A percentile compares a stretch with the other conserved stretches of the same genome.
These are phyloP conservation scores for Cliona cf. orientalis DNA, from an alignment of 37 sponge, comb jelly and placozoan genomes.

Conservation along the genomic window DNA sequence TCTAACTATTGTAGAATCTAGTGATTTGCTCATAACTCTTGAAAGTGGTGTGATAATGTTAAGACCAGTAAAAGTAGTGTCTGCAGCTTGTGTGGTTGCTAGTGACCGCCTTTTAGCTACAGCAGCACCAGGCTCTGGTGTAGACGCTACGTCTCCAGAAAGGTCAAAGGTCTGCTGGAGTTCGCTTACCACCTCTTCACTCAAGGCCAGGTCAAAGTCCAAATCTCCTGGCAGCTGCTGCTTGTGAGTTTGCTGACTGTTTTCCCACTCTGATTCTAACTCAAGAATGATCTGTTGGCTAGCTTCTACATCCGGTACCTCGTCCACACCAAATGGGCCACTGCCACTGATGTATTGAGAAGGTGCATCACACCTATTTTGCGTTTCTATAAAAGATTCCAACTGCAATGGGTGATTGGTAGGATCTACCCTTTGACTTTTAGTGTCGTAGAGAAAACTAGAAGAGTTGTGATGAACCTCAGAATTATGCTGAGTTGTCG, in stretches of 20 bases:
- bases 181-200: constrained; percentile 3
- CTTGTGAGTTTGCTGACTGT: background rate
- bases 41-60: background rate
- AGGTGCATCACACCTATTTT: too few relatives aligned
- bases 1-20: background rate
- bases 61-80: background rate
- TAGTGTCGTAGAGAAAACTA: too few relatives aligned
- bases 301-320: background rate
- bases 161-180: background rate
- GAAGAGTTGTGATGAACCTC: too few relatives aligned
- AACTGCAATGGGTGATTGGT: background rate
- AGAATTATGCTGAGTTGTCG: too few relatives aligned
- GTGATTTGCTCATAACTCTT: background rate
- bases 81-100: too few relatives aligned
- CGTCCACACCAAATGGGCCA: too few relatives aligned
- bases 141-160: background rate
- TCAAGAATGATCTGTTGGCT: background rate
- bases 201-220: background rate
- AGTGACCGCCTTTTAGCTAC: background rate
- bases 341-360: too few relatives aligned
- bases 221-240: background rate
- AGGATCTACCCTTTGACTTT: too few relatives aligned
- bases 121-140: background rate
- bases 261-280: background rate
- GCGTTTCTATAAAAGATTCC: too few relatives aligned